Percentiles rank a stretch among this genome's conserved stretches.
Conservation (phyloP, 2,888 invertebrate genomes). For the Oithona nana region DNA sequence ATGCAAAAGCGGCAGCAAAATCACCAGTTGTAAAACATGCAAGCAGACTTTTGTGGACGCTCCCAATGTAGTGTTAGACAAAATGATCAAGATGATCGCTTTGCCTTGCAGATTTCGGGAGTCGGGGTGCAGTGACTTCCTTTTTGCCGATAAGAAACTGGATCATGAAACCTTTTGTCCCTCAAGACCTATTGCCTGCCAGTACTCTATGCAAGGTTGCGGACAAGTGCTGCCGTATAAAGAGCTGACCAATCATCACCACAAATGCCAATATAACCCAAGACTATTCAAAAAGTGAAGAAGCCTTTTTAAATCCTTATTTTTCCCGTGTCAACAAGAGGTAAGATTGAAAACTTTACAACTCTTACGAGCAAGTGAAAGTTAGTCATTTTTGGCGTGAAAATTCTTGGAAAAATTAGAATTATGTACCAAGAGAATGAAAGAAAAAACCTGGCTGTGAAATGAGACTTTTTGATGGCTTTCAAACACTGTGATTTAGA, state of each 20-base stretch:
- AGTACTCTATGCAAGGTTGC: neutral
- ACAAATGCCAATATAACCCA: neutral
- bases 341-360: too few relatives aligned
- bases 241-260: neutral
- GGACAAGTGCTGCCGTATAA: neutral
- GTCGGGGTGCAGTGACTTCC: constrained; percentile 1
- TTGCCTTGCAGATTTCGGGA: neutral
- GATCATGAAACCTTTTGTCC: constrained; percentile 7
- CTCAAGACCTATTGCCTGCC: neutral
- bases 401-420: too few relatives aligned
- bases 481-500: too few relatives aligned
- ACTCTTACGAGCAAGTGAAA: too few relatives aligned
- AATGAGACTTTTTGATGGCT: too few relatives aligned
- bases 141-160: neutral
- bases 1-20: neutral
- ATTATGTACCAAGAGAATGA: too few relatives aligned
- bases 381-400: too few relatives aligned
- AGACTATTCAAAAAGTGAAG: too few relatives aligned
- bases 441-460: too few relatives aligned
- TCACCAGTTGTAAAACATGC: neutral
- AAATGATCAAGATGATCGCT: neutral
- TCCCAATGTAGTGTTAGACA: constrained; percentile 3
- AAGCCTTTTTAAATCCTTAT: too few relatives aligned
- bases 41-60: constrained; percentile 6
- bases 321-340: too few relatives aligned